Base-by-base conservation (phyloP, 2,888 invertebrate species). In the Arctia plantaginis region DNA sequence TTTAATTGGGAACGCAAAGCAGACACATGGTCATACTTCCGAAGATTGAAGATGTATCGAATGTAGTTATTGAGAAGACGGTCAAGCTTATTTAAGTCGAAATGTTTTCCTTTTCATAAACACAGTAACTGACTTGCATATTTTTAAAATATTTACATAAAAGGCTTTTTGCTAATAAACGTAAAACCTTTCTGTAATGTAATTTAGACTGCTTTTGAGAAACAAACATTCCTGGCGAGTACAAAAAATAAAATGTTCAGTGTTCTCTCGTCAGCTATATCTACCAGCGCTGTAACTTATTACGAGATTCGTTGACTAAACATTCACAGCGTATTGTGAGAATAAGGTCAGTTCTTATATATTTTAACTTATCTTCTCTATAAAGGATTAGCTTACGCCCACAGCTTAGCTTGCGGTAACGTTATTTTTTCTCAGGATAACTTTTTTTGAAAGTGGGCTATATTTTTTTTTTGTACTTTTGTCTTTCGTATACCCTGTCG, bases 241-340 rank as follows among this genome's bases (percentile, higher is more conserved):
- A 71, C 41, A 66, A 65, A 69, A 39, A 62, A 62, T 62, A 66
- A 71, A 71, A 55, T 55, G 66, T 72, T 59, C 41, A 71, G 62
- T 35, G 27, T 67, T 67, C 20, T 39, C 39, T 20, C 62, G 44
- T 70, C 30, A 64, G 39, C 27, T 27, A 59, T 15, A 59, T 27
- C 15, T n/a, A 27, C 55, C 55, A 59, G 12, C 12, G 55, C 55
- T 27, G 27, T 27, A 30, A 59, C 59, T 59, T 59, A 59, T 59
- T 59, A 59, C 27, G 59, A 59, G 27, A 59, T 59, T 59, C 51
- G 51, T n/a, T 55, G n/a, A 55, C 23, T n/a, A 10, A 55, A 55
- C 51, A 55, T n/a, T 55, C 12, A 10, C n/a, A 55, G 12, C 12
- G 23, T 55, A 55, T 55, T 55, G 51, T 55, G 23, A 23, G 51